Evolutionary conservation across 2,113 vertebrate species (phyloP).

Genomic region (Centropristis striata): DNA sequence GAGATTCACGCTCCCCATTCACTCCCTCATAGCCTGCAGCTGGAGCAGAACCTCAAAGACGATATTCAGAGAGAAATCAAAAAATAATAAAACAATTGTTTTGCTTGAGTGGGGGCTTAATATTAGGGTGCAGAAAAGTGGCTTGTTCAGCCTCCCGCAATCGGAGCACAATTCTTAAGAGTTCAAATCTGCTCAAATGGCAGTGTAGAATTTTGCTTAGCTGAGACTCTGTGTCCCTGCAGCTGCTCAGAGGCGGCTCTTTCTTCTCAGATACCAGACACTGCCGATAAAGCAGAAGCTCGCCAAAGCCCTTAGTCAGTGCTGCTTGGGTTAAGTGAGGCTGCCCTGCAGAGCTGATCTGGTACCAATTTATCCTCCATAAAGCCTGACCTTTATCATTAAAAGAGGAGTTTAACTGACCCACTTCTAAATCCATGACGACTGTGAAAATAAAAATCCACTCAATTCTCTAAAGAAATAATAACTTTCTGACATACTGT

Average conservation of each 20-base stretch:
- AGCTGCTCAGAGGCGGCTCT: conserved; percentile 38
- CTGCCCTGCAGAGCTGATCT: conserved; percentile 58
- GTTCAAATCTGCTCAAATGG: conserved; percentile 53
- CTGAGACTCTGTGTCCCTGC: conserved; percentile 24
- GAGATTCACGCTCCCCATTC: conserved; percentile 70
- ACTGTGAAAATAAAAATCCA: conserved; percentile 35
- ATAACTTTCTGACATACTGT: conserved; percentile 2
- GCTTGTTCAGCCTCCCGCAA: conserved; percentile 39
- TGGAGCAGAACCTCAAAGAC: conserved; percentile 62
- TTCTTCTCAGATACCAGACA: conserved; percentile 49
- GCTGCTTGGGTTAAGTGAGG: conserved; percentile 48
- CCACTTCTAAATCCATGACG: conserved; percentile 24
- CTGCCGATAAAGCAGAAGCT: conserved; percentile 38
- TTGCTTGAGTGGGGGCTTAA: conserved; percentile 62
- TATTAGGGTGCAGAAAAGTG: conserved; percentile 53
- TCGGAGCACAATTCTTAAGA: conserved; percentile 45
- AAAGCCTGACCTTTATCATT: conserved; percentile 67
- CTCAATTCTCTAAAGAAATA: conserved; percentile 31
- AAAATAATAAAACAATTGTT: conserved; percentile 72
- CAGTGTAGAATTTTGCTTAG: conserved; percentile 39
- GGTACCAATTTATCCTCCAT: conserved; percentile 54
- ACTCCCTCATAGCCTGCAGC: conserved; percentile 59
- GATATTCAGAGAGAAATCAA: conserved; percentile 66
- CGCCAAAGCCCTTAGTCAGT: conserved; percentile 48
- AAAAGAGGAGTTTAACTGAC: conserved; percentile 55